These are phyloP conservation scores for Saimiri boliviensis DNA, from an alignment of 2,113 vertebrate genomes.

Conservation along the genomic window DNA sequence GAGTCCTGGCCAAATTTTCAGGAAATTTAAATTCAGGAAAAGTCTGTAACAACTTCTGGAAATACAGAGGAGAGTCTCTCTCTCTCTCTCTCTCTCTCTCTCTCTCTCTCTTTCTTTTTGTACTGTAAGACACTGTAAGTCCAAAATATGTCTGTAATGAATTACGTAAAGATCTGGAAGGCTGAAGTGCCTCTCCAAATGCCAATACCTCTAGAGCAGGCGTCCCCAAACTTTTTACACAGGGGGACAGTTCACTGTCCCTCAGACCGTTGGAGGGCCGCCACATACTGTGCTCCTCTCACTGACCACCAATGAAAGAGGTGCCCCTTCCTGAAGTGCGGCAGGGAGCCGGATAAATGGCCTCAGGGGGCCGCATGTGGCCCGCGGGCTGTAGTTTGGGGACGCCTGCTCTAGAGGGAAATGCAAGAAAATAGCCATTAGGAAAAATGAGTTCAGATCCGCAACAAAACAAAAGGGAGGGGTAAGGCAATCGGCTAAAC, in stretches of 20 bases:
- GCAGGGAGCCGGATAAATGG: too few relatives aligned
- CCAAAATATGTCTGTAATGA: background rate
- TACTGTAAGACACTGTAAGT: background rate
- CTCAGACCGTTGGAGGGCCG: too few relatives aligned
- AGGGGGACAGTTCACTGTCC: too few relatives aligned
- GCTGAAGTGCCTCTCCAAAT: conserved; percentile 27
- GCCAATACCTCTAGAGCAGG: conserved; percentile 49
- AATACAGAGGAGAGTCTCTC: background rate
- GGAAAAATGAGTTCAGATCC: conserved; percentile 60
- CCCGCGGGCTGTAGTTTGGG: too few relatives aligned
- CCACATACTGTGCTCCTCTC: too few relatives aligned
- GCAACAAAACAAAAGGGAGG: background rate
- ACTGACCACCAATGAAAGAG: too few relatives aligned
- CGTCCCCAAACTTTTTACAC: too few relatives aligned
- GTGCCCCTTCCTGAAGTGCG: too few relatives aligned
- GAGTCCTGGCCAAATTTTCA: background rate
- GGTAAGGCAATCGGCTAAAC: background rate
- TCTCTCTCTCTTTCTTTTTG: background rate
- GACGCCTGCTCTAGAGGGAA: conserved; percentile 43
- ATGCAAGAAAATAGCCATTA: conserved; percentile 22
- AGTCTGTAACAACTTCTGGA: background rate
- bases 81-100: background rate
- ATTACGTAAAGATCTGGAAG: conserved; percentile 53
- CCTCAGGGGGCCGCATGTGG: too few relatives aligned
- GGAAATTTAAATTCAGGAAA: conserved; percentile 4